These are phyloP conservation scores for Pangasius mekongensis DNA, from an alignment of 2,797 vertebrate species.

Conservation along the genomic window DNA sequence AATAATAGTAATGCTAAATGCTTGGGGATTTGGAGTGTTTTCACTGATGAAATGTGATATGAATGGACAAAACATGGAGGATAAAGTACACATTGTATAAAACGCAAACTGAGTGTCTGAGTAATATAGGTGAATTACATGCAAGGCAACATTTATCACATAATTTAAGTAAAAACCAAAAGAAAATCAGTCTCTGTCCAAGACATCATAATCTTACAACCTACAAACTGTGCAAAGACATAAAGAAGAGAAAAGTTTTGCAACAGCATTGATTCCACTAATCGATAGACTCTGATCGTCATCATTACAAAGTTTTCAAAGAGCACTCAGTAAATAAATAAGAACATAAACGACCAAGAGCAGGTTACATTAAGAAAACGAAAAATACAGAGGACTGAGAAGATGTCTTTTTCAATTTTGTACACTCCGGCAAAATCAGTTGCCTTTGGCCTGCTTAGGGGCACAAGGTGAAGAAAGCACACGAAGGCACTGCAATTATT, in stretches of 20 bases:
- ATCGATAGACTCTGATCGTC: slow-evolving; percentile 48
- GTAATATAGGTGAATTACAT: neutral
- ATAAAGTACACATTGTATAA: neutral
- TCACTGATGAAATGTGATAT: slow-evolving; percentile 3
- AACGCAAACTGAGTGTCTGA: neutral
- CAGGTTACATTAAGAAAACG: slow-evolving; percentile 58
- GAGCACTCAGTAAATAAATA: slow-evolving; percentile 56
- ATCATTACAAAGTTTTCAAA: slow-evolving; percentile 60
- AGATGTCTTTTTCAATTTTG: slow-evolving; percentile 79
- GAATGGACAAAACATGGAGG: neutral
- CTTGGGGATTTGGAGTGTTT: slow-evolving; percentile 78
- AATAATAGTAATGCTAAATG: slow-evolving; percentile 92
- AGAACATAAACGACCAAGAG: slow-evolving; percentile 60
- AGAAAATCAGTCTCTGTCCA: neutral
- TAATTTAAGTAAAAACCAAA: neutral
- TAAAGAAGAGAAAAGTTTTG: slow-evolving; percentile 2
- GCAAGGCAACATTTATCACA: neutral
- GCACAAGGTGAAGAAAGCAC: slow-evolving; percentile 79
- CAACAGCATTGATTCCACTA: neutral
- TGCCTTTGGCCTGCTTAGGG: slow-evolving; percentile 83
- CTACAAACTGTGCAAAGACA: neutral
- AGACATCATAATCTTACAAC: neutral
- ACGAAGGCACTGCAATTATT: slow-evolving; percentile 80
- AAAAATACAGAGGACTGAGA: slow-evolving; percentile 67
- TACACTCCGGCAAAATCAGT: slow-evolving; percentile 75